Base-by-base conservation (phyloP, 1,140 invertebrate genomes). In the Venustaconcha ellipsiformis region DNA sequence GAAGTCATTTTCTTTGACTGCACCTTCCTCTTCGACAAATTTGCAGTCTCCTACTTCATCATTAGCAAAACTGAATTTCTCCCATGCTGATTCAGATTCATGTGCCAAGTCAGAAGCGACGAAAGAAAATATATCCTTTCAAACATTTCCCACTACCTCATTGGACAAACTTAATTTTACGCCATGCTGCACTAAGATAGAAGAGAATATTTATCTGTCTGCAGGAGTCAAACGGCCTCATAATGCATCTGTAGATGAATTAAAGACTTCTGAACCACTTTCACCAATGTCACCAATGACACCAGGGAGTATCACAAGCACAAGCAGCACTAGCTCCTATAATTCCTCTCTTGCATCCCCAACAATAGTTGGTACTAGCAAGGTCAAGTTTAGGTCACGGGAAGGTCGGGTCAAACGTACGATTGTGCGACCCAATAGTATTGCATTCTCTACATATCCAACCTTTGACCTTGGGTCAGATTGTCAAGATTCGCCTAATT, bases 51-150 rank as follows among this genome's bases (percentile, higher is more conserved):
- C 89, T 37, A 90, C 89, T 57, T 87, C 89, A 57, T 90, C 89
- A 14, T 80, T 91, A 66, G 86, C 90, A 0, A 83, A 87, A 67
- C 83, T 91, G 13, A 88, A 88, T 74, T 91, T 91, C 72, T 84
- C 82, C 55, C 84, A 84, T 56, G 76, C 64, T 63, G 76, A 77
- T 6, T 11, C 37, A 48, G 37, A 48, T 11, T 48, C 37, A 8
- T 48, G 37, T 48, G 37, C 37, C 37, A 48, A 48, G 37, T 48
- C 5, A 11, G 37, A 48, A 48, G 37, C 0, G 11, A 48, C 37
- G 6, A 48, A 48, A 48, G 37, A 48, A 48, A 48, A 48, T 12
- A 58, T 70, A 30, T 64, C 65, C 63, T 26, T 80, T 4, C 68
- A 72, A 48, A 78, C 81, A 58, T 88, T 86, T 74, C 85, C 88